A percentile compares a stretch with the other conserved stretches of the same genome.
Conservation (phyloP, 2,113 vertebrate genomes). For the Rhabdornis inornatus region DNA sequence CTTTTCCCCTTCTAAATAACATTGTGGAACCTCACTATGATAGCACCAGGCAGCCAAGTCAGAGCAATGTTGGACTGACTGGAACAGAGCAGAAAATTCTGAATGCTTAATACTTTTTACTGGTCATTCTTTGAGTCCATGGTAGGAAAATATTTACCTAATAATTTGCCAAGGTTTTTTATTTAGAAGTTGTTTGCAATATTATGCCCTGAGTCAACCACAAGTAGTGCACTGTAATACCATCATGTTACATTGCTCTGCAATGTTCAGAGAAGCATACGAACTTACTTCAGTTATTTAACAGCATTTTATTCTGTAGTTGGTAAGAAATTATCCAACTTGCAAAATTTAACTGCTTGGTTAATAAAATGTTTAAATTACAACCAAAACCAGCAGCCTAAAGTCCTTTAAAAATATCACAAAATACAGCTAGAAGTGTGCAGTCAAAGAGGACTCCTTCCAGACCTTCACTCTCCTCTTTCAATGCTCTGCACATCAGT, state of each 20-base stretch:
- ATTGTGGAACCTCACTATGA: neutral
- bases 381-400: neutral
- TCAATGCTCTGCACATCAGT: neutral
- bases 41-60: neutral
- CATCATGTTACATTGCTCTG: neutral
- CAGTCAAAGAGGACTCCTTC: neutral
- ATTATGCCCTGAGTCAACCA: neutral
- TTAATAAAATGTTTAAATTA: neutral
- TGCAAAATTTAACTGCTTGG: neutral
- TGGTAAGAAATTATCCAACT: neutral
- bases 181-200: neutral
- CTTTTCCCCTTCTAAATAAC: neutral
- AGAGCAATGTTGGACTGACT: neutral
- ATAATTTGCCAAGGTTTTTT: neutral
- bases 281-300: neutral
- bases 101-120: neutral
- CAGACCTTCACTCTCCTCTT: neutral
- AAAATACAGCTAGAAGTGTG: neutral
- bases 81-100: neutral
- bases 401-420: neutral
- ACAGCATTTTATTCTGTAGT: neutral
- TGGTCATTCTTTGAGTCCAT: neutral
- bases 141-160: neutral
- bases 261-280: neutral
- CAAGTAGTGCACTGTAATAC: neutral